phyloP scores from a whole-genome alignment of 2,888 invertebrate genomes.

The Xestia ashworthii region DNA sequence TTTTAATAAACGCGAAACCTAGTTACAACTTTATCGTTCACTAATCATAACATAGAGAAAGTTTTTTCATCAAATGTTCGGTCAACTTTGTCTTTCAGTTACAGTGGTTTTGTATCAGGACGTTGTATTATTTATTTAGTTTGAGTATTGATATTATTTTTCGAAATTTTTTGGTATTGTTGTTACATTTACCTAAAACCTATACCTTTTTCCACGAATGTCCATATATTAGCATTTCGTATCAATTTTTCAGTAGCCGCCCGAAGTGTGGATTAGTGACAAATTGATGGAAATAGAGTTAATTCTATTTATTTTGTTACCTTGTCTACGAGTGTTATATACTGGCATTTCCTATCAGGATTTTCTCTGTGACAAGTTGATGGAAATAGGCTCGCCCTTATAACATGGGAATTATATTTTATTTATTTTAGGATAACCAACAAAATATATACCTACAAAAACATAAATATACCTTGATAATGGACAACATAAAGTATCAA shows the following conservation, averaged over 20 bases:
- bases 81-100: slow-evolving; percentile 33
- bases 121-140: slow-evolving; percentile 19
- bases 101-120: slow-evolving; percentile 21
- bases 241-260: too few relatives aligned
- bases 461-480: too few relatives aligned
- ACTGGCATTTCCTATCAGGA: not conserved
- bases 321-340: not conserved
- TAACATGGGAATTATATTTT: not conserved
- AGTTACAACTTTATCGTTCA: slow-evolving; percentile 45
- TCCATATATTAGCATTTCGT: too few relatives aligned
- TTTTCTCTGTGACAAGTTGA: not conserved
- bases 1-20: slow-evolving; percentile 31
- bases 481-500: too few relatives aligned
- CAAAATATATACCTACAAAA: too few relatives aligned
- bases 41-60: slow-evolving; percentile 60
- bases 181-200: not conserved
- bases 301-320: too few relatives aligned
- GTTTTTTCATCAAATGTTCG: slow-evolving; percentile 73
- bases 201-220: not conserved
- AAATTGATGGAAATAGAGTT: too few relatives aligned
- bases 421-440: too few relatives aligned
- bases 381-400: not conserved
- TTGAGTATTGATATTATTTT: not conserved
- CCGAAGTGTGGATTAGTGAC: too few relatives aligned
- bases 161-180: not conserved